phyloP scores from a whole-genome alignment of 1,140 invertebrate genomes.

The Anastrepha ludens region DNA sequence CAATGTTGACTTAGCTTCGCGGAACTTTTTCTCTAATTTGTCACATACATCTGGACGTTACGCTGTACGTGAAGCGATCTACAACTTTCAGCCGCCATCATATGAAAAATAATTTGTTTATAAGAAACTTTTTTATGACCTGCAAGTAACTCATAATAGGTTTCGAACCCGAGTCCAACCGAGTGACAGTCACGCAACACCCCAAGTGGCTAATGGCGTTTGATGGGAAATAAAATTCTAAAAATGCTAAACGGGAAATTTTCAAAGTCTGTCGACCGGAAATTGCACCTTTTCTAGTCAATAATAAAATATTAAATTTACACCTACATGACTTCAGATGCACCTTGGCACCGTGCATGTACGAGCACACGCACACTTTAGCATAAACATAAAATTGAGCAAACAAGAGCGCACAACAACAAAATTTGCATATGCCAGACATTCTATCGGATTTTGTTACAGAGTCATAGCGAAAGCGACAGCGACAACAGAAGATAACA shows the following conservation, averaged over 20 bases:
- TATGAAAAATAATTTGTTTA: too few relatives aligned
- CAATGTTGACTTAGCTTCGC: too few relatives aligned
- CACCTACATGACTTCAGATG: not conserved
- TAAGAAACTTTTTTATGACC: too few relatives aligned
- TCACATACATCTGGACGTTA: too few relatives aligned
- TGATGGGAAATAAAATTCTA: too few relatives aligned
- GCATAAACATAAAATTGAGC: not conserved
- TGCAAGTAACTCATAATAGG: too few relatives aligned
- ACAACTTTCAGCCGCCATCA: too few relatives aligned
- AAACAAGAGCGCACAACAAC: not conserved
- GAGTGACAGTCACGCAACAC: too few relatives aligned
- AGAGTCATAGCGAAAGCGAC: not conserved
- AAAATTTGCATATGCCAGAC: not conserved
- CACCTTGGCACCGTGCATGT: not conserved
- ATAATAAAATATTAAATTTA: constrained; percentile 28
- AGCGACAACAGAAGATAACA: not conserved
- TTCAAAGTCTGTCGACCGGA: not conserved
- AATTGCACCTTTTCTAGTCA: constrained; percentile 25
- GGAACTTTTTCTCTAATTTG: too few relatives aligned
- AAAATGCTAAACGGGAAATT: not conserved
- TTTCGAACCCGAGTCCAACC: too few relatives aligned
- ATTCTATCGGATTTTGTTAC: not conserved
- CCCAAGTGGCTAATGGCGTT: too few relatives aligned
- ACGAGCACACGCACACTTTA: not conserved
- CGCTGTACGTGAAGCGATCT: too few relatives aligned